Evolutionary conservation across 2,797 vertebrate genomes (phyloP).

Genomic region (Morus bassanus): DNA sequence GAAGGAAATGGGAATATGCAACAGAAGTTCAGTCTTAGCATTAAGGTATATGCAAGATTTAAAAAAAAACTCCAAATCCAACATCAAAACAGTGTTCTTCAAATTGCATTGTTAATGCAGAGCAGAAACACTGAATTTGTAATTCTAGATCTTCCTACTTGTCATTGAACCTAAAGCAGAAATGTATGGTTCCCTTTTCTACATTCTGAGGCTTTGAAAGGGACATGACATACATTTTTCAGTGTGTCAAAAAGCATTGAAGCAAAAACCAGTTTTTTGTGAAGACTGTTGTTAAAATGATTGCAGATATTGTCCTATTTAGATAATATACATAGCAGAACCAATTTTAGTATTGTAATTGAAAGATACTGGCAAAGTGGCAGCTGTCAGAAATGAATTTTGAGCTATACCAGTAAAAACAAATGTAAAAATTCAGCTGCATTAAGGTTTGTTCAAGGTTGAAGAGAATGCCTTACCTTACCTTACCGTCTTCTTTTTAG

Average conservation of each 20-base stretch:
- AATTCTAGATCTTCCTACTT: not conserved
- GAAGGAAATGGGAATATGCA: not conserved
- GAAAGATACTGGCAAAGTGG: not conserved
- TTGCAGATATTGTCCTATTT: not conserved
- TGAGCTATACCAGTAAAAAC: not conserved
- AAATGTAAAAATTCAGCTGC: not conserved
- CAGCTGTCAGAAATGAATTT: not conserved
- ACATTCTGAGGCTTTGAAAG: not conserved
- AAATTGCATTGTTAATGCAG: not conserved
- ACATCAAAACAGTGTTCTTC: not conserved
- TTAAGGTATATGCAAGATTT: not conserved
- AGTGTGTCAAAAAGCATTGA: not conserved
- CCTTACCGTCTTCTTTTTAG: not conserved
- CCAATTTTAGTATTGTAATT: not conserved
- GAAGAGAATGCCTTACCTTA: not conserved
- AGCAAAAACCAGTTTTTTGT: not conserved
- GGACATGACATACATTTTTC: not conserved
- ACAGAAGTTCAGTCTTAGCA: not conserved
- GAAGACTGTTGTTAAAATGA: not conserved
- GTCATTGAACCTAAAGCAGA: not conserved
- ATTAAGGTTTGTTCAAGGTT: not conserved
- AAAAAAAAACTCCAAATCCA: accelerated
- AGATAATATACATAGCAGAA: not conserved
- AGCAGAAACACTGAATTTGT: not conserved
- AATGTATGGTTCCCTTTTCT: not conserved